Evolutionary conservation across 2,888 invertebrate species (phyloP).

Genomic region (Deilephila elpenor): DNA sequence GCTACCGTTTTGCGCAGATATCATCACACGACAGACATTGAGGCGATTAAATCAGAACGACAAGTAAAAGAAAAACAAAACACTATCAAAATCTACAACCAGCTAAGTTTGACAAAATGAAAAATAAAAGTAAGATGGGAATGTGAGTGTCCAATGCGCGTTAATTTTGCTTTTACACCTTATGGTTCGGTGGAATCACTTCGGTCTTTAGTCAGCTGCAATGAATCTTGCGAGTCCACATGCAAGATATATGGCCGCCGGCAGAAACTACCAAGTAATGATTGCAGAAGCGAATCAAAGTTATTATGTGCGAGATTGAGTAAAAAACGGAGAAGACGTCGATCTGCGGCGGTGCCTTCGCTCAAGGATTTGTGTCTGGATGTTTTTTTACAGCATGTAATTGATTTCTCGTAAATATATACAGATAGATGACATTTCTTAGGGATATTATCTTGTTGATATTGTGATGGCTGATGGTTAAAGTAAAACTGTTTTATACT

Average conservation of each 20-base stretch:
- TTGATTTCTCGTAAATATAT: constrained; percentile 35
- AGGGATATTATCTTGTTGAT: neutral
- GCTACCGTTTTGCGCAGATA: neutral
- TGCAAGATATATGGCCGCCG: constrained; percentile 36
- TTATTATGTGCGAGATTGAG: constrained; percentile 42
- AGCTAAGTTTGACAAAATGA: neutral
- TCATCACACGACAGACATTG: neutral
- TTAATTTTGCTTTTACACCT: constrained; percentile 73
- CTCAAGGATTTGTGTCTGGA: constrained; percentile 84
- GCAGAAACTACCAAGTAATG: constrained; percentile 44
- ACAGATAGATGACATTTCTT: neutral
- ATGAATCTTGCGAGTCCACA: neutral
- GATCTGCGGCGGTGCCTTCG: constrained; percentile 70
- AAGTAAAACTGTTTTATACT: too few relatives aligned
- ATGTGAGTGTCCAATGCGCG: constrained; percentile 60
- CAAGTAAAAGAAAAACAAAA: constrained; percentile 7
- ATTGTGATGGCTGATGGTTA: too few relatives aligned
- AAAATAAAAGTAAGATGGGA: neutral
- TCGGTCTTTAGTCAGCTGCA: neutral
- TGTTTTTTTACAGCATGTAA: constrained; percentile 84
- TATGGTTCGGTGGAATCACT: constrained; percentile 57
- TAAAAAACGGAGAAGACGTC: constrained; percentile 57
- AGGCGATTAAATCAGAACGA: neutral
- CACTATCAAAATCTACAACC: neutral
- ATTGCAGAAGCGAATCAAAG: constrained; percentile 34